A percentile compares a stretch with the other conserved stretches of the same genome.
Conservation (phyloP, 1,140 invertebrate species). For the Oedothorax gibbosus region DNA sequence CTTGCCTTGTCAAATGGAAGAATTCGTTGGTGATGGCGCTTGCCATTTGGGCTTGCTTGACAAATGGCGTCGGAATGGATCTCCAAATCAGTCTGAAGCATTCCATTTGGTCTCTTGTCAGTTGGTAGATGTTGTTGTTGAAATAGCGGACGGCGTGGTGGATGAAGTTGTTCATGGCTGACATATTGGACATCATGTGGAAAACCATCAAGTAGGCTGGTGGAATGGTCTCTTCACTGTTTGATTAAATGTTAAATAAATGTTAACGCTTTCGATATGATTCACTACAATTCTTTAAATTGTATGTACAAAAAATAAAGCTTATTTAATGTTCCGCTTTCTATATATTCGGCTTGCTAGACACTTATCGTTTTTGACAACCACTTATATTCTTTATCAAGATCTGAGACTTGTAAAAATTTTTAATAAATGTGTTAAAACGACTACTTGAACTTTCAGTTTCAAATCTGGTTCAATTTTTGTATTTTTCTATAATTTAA, state of each 20-base stretch:
- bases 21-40: neutral
- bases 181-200: conserved; percentile 23
- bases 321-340: neutral
- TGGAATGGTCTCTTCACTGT: conserved; percentile 18
- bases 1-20: neutral
- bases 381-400: neutral
- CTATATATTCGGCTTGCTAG: neutral
- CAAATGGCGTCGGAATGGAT: conserved; percentile 9
- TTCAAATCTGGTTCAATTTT: no score
- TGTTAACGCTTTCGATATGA: neutral
- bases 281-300: neutral
- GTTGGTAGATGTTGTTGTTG: neutral
- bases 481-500: no score
- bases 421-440: no score
- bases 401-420: neutral
- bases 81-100: conserved; percentile 23
- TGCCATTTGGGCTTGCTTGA: conserved; percentile 21
- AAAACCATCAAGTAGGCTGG: conserved; percentile 1
- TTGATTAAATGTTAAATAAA: neutral
- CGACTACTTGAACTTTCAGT: no score
- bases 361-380: neutral
- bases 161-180: neutral
- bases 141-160: neutral
- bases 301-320: neutral
- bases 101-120: conserved; percentile 9